Conservation (phyloP, 2,113 vertebrate species). For the Aptenodytes patagonicus region DNA sequence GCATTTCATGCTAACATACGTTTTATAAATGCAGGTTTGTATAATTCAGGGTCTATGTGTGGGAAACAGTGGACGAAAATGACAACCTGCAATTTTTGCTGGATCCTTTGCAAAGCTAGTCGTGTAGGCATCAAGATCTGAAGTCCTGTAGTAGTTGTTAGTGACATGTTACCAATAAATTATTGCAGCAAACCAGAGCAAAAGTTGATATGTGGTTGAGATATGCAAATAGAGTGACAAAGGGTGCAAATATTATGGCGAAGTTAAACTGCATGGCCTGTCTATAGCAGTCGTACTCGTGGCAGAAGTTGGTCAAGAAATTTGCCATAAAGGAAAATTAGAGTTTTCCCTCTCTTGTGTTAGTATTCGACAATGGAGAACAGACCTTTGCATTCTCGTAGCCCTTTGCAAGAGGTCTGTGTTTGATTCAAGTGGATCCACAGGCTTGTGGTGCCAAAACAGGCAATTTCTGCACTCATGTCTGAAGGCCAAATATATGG, state of each 20-base stretch:
- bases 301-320: neutral
- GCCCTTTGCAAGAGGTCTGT: constrained; percentile 11
- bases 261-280: neutral
- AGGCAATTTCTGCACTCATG: constrained; percentile 38
- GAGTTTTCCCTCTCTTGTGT: neutral
- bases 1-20: neutral
- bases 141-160: neutral
- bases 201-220: neutral
- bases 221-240: neutral
- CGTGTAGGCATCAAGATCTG: neutral
- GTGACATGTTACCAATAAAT: neutral
- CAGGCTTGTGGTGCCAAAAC: constrained; percentile 25
- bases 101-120: neutral
- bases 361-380: neutral
- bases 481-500: constrained; percentile 60
- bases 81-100: neutral
- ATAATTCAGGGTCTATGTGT: neutral
- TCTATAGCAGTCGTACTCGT: rapidly evolving
- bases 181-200: neutral
- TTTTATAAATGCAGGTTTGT: neutral
- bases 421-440: constrained; percentile 51
- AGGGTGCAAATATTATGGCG: neutral
- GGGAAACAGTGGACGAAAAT: neutral
- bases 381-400: neutral
- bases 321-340: neutral